Evolutionary conservation across 2,888 invertebrate species (phyloP).

Genomic region (Rhorus exstirpatorius): DNA sequence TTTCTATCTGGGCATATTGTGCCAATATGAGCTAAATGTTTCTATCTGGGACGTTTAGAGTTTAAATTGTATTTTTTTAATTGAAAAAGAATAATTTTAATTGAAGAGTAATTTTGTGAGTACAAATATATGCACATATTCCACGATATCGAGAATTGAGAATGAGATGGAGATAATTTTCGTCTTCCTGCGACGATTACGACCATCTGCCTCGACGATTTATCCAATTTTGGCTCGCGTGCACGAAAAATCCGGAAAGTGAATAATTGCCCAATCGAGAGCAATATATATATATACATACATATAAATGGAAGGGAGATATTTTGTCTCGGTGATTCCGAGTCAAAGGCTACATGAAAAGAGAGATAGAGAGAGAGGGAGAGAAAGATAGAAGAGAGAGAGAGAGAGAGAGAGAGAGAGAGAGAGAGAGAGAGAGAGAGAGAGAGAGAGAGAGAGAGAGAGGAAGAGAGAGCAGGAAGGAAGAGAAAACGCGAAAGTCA

Average conservation of each 20-base stretch:
- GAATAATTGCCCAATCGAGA: conserved; percentile 61
- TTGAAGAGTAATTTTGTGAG: background rate
- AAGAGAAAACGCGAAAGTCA: conserved; percentile 75
- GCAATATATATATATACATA: too few relatives aligned
- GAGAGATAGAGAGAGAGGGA: too few relatives aligned
- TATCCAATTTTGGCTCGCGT: conserved; percentile 49
- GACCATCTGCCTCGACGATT: conserved; percentile 69
- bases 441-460: conserved; percentile 20
- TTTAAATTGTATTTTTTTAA: too few relatives aligned
- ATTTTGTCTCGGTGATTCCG: conserved; percentile 31
- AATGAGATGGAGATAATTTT: conserved; percentile 68
- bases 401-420: too few relatives aligned
- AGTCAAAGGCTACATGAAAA: conserved; percentile 9
- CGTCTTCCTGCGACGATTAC: conserved; percentile 78
- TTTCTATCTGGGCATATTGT: too few relatives aligned
- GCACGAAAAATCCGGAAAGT: conserved; percentile 63
- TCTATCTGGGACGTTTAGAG: too few relatives aligned
- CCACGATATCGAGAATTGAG: background rate
- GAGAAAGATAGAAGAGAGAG: too few relatives aligned
- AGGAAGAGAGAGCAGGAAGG: too few relatives aligned
- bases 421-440: too few relatives aligned
- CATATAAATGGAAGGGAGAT: conserved; percentile 27
- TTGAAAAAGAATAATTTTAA: too few relatives aligned
- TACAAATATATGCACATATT: background rate
- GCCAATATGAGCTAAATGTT: too few relatives aligned